Conservation (phyloP, 2,888 invertebrate genomes). For the Rhagophthalmus giganteus region DNA sequence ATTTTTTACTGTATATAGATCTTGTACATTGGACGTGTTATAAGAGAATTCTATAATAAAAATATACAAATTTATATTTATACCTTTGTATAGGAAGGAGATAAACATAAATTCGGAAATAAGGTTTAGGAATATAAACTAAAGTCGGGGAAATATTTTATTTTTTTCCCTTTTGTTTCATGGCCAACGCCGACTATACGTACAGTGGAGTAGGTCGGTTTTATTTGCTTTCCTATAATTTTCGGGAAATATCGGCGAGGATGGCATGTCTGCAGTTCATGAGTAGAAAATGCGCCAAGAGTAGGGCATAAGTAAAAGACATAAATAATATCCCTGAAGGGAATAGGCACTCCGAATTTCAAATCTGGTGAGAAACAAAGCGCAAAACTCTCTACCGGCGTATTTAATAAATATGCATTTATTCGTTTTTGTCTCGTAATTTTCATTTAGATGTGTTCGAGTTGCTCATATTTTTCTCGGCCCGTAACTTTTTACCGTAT, state of each 20-base stretch:
- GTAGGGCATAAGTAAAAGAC: slow-evolving; percentile 12
- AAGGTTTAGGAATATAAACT: slow-evolving; percentile 6
- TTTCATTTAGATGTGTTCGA: slow-evolving; percentile 31
- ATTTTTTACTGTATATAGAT: too few species aligned
- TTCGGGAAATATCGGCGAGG: slow-evolving; percentile 15
- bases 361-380: slow-evolving; percentile 16
- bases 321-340: slow-evolving; percentile 21
- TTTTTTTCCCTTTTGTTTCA: slow-evolving; percentile 8
- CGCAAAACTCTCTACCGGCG: slow-evolving; percentile 13
- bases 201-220: slow-evolving; percentile 1
- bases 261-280: slow-evolving; percentile 17
- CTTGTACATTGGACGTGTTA: too few species aligned
- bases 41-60: not conserved
- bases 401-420: slow-evolving; percentile 37
- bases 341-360: slow-evolving; percentile 21
- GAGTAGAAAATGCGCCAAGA: slow-evolving; percentile 15
- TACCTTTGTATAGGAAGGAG: slow-evolving; percentile 7
- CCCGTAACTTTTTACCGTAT: slow-evolving; percentile 25
- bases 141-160: slow-evolving; percentile 11
- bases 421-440: slow-evolving; percentile 35
- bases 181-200: not conserved
- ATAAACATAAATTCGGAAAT: slow-evolving; percentile 7
- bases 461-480: slow-evolving; percentile 30
- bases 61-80: too few species aligned
- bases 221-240: slow-evolving; percentile 11